Conservation (phyloP, 2,888 invertebrate genomes). For the Seira ritae region DNA sequence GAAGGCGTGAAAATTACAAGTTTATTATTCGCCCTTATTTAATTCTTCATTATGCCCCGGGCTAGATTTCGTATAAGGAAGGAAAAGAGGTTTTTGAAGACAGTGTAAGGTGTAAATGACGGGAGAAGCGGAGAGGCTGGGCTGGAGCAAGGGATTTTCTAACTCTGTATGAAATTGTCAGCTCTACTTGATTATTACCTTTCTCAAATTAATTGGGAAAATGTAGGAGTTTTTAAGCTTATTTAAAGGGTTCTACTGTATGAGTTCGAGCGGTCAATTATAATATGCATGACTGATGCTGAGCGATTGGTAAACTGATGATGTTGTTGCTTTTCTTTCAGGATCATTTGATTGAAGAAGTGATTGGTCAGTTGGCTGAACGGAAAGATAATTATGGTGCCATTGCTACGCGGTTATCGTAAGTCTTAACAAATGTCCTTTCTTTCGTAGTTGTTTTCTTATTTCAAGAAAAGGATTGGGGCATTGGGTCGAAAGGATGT, state of each 20-base stretch:
- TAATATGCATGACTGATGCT: too few species aligned
- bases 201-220: too few species aligned
- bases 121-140: background rate
- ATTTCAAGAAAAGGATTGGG: too few species aligned
- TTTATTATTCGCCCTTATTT: conserved; percentile 1
- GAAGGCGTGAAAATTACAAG: background rate
- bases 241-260: too few species aligned
- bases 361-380: conserved; percentile 56
- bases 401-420: conserved; percentile 61
- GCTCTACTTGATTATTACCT: background rate
- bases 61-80: too few species aligned
- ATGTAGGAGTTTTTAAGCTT: too few species aligned
- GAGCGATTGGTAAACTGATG: too few species aligned
- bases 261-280: too few species aligned
- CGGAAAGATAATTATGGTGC: conserved; percentile 37
- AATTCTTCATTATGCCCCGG: background rate
- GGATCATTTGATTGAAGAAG: conserved; percentile 68
- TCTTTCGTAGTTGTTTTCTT: background rate
- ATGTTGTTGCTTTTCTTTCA: conserved; percentile 58
- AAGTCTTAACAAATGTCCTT: conserved; percentile 52
- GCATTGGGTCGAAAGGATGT: too few species aligned
- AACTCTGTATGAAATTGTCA: background rate
- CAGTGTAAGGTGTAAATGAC: background rate
- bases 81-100: too few species aligned
- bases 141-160: background rate